A percentile compares a stretch with the other conserved stretches of the same genome.
These are phyloP conservation scores for Folsomia manolachei DNA, from an alignment of 2,888 invertebrate genomes.

Conservation along the genomic window DNA sequence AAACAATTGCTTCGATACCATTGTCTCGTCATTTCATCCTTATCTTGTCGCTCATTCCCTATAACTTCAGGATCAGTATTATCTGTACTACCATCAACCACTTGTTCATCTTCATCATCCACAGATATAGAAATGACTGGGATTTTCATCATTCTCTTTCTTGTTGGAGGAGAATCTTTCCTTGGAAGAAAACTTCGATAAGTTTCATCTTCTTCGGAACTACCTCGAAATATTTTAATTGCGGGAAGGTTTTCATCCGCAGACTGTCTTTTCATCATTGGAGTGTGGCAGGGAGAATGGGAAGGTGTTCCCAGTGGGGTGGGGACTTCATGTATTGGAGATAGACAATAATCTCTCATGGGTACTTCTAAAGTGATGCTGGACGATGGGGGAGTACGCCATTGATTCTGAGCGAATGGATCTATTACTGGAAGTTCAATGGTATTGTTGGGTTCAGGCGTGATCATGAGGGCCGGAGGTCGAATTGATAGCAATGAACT, in stretches of 20 bases:
- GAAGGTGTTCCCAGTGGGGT: constrained; percentile 62
- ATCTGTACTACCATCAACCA: constrained; percentile 50
- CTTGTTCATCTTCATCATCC: constrained; percentile 54
- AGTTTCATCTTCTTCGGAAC: constrained; percentile 43
- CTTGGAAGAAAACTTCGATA: constrained; percentile 3
- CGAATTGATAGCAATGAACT: constrained; percentile 62
- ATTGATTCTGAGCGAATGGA: constrained; percentile 38
- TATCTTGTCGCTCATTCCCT: constrained; percentile 56
- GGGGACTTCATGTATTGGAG: constrained; percentile 74
- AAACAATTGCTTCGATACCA: constrained; percentile 60
- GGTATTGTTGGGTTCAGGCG: constrained; percentile 41
- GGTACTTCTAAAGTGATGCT: constrained; percentile 75
- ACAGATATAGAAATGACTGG: constrained; percentile 51
- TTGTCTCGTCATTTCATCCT: background rate
- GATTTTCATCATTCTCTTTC: constrained; percentile 31
- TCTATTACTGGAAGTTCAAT: constrained; percentile 50
- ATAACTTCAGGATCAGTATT: constrained; percentile 53
- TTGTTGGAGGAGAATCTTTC: constrained; percentile 6
- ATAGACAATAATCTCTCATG: constrained; percentile 66
- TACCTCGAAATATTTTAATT: constrained; percentile 41
- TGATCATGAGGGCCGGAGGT: constrained; percentile 50
- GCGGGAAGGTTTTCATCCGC: constrained; percentile 32
- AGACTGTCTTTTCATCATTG: constrained; percentile 57
- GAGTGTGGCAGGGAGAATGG: constrained; percentile 66
- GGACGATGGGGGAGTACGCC: constrained; percentile 67